Conservation (phyloP, 2,113 vertebrate species). For the Thalassarche chlororhynchos region DNA sequence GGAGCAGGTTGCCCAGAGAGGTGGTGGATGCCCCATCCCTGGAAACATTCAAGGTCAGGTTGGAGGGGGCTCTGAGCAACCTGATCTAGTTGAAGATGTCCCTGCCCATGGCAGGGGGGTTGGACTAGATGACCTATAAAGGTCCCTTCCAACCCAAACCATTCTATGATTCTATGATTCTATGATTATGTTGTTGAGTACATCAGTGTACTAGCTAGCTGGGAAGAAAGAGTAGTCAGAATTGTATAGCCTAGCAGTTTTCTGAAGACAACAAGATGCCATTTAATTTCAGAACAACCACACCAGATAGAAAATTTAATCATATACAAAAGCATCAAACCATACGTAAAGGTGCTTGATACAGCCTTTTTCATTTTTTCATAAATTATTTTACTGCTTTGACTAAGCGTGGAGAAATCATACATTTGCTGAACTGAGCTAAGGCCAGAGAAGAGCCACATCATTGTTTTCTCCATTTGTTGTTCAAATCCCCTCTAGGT, state of each 20-base stretch:
- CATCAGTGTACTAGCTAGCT: not conserved
- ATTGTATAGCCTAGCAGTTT: not conserved
- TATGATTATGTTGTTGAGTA: not conserved
- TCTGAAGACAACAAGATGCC: not conserved
- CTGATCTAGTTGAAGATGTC: too few relatives aligned
- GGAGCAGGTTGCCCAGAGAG: not conserved
- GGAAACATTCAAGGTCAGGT: not conserved
- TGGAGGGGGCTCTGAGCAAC: not conserved
- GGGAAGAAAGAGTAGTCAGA: not conserved
- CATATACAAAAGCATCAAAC: not conserved
- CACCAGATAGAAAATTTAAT: not conserved
- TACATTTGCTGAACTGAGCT: not conserved
- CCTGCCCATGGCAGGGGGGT: not conserved
- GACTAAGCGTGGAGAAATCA: not conserved
- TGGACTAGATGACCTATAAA: not conserved
- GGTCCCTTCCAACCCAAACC: not conserved
- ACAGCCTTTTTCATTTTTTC: not conserved
- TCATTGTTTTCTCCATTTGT: not conserved
- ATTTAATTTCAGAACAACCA: not conserved
- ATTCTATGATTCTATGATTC: not conserved
- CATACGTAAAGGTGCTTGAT: not conserved
- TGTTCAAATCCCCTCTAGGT: not conserved
- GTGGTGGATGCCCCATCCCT: not conserved
- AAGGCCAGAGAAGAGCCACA: not conserved
- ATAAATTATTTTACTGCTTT: not conserved